These are phyloP conservation scores for Phylloscopus collybita DNA, from an alignment of 2,797 vertebrate genomes.

Conservation along the genomic window DNA sequence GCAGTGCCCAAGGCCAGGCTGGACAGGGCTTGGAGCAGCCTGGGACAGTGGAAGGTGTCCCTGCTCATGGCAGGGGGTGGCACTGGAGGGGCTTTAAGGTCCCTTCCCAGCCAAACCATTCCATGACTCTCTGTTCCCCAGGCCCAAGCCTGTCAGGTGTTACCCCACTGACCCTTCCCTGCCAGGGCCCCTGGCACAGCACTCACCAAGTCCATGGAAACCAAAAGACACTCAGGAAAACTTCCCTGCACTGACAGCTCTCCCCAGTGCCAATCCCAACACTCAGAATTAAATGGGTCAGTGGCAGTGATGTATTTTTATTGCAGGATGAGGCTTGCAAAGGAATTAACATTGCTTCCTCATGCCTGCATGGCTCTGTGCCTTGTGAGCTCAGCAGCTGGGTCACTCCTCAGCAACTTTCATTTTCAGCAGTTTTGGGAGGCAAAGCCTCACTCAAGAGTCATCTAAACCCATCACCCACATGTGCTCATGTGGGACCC, in stretches of 20 bases:
- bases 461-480: background rate
- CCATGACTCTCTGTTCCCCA: background rate
- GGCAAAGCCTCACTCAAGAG: background rate
- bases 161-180: background rate
- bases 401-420: background rate
- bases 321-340: background rate
- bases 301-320: background rate
- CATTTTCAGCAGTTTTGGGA: background rate
- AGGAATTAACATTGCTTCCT: background rate
- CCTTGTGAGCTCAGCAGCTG: background rate
- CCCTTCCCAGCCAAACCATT: background rate
- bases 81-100: rapidly evolving
- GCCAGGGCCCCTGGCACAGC: background rate
- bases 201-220: background rate
- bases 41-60: rapidly evolving
- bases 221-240: background rate
- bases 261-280: background rate
- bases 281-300: background rate
- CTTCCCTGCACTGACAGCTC: background rate
- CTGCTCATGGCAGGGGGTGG: too few species aligned
- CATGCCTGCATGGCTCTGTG: background rate
- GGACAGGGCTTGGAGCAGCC: rapidly evolving
- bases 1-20: rapidly evolving
- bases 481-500: background rate
- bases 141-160: background rate